Evolutionary conservation across 2,113 vertebrate species (phyloP).

Genomic region (Campylorhamphus procurvoides): DNA sequence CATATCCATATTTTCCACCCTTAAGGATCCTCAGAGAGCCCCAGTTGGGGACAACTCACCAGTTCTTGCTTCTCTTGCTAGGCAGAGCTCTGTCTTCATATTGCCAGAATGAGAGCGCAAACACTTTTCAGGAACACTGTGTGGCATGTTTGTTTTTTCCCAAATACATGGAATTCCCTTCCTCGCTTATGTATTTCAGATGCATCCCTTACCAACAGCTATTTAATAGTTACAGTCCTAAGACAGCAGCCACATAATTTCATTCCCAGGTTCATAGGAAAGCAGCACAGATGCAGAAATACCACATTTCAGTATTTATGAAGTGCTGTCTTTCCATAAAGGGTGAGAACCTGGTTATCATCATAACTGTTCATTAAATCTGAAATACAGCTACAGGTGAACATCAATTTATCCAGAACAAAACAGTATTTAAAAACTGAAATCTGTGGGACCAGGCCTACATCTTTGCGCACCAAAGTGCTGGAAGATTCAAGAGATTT

Average conservation of each 20-base stretch:
- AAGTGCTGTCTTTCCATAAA: not conserved
- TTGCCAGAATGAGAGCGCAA: not conserved
- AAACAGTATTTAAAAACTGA: not conserved
- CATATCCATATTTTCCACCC: not conserved
- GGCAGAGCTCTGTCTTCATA: not conserved
- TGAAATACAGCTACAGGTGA: not conserved
- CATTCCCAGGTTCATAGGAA: conserved; percentile 36
- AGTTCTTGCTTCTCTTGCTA: not conserved
- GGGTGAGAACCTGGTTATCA: conserved; percentile 11
- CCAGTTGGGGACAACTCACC: not conserved
- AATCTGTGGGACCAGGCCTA: not conserved
- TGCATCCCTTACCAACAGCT: not conserved
- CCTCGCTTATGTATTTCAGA: not conserved
- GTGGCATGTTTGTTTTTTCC: conserved; percentile 2
- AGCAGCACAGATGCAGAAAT: not conserved
- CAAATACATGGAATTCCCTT: not conserved
- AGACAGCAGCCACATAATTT: not conserved
- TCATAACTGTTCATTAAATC: conserved; percentile 27
- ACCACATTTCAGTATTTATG: not conserved
- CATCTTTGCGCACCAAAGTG: not conserved
- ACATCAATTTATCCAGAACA: not conserved
- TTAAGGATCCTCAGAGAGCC: not conserved
- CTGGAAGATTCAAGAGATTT: not conserved
- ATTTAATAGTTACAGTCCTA: not conserved
- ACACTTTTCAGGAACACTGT: not conserved